Base-by-base conservation (phyloP, 1,140 invertebrate species). In the Drosophila virilis region DNA sequence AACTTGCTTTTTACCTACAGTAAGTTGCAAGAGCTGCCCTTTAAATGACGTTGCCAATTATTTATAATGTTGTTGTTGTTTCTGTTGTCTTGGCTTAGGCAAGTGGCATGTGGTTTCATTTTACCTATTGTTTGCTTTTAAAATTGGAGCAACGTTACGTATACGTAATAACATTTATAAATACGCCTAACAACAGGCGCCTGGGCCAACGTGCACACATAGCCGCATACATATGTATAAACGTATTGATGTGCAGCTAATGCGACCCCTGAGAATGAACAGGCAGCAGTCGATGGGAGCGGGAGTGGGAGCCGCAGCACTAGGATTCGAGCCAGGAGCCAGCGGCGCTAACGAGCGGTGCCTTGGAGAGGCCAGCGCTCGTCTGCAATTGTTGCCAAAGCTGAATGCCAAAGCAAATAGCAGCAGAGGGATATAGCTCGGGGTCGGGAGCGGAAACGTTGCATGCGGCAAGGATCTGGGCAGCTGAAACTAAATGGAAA, bases 381-480 rank as follows among this genome's bases (percentile, higher is more conserved):
- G 59, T 40, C 74, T 89, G 77, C 84, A 89, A 89, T 89, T 89
- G 84, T 89, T 89, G 84, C 80, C 84, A 84, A 77, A 84, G 84
- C 74, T 84, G 84, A 90, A 83, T 84, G 84, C 84, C 84, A 90
- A 89, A 84, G 84, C 84, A 88, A 88, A 89, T 86, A 83, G 80
- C 84, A 88, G 80, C 68, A 62, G 51, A 84, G 85, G 83, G 71
- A 74, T 43, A 43, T 17, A 52, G 9, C 40, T 17, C 28, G 45
- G 15, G 0, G 6, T 6, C 22, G 15, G 42, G 17, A 33, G 22
- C 22, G 6, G 43, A 13, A 28, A 28, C 22, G 22, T 28, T 28
- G 22, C 22, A 2, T 32, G 38, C 9, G 13, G 37, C 55, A 22
- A 32, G 57, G 52, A 13, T 32, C 54, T 52, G 50, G 82, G 65